phyloP scores from a whole-genome alignment of 2,797 vertebrate species.

The Iguana delicatissima region DNA sequence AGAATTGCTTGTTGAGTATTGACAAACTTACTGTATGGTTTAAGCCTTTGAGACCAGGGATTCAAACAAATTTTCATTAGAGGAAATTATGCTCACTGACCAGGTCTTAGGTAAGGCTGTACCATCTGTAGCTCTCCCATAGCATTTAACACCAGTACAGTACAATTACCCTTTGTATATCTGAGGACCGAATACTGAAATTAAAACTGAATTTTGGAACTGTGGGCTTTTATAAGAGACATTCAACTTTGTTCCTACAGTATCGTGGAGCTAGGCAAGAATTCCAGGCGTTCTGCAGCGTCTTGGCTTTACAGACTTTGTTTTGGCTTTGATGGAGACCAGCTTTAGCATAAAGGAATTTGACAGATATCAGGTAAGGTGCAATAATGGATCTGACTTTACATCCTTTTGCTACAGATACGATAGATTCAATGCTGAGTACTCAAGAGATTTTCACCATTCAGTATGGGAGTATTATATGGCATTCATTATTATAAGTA shows the following conservation, averaged over 20 bases:
- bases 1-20: not conserved
- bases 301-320: slow-evolving; percentile 86
- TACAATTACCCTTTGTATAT: not conserved
- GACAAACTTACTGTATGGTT: not conserved
- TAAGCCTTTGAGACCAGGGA: not conserved
- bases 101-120: not conserved
- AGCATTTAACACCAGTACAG: not conserved
- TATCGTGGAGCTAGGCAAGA: slow-evolving; percentile 87
- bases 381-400: not conserved
- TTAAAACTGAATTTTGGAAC: not conserved
- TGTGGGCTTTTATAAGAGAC: not conserved
- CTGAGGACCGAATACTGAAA: not conserved
- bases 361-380: slow-evolving; percentile 72
- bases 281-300: slow-evolving; percentile 87
- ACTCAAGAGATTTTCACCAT: not conserved
- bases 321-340: slow-evolving; percentile 84
- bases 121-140: not conserved
- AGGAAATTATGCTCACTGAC: not conserved
- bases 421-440: not conserved
- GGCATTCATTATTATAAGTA: not conserved
- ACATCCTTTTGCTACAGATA: not conserved
- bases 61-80: not conserved
- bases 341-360: slow-evolving; percentile 78
- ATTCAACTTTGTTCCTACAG: slow-evolving; percentile 63
- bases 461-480: not conserved